These are phyloP conservation scores for Triplophysa yarkandensis DNA, from an alignment of 2,797 vertebrate genomes.

Conservation along the genomic window DNA sequence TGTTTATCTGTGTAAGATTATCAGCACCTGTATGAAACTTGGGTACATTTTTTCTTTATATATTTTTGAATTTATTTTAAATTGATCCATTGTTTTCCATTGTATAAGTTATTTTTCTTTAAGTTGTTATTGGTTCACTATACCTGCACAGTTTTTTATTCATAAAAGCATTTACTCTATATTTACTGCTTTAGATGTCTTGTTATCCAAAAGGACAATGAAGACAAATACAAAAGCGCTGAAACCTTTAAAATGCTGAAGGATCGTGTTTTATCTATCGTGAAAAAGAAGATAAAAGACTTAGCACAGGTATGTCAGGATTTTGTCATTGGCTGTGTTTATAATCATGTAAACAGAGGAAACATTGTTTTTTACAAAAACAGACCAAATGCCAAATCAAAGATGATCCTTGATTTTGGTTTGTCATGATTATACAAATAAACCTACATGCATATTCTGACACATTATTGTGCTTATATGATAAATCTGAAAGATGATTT, in stretches of 20 bases:
- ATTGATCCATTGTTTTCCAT: background rate
- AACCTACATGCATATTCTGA: no score
- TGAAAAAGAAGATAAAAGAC: conserved; percentile 29
- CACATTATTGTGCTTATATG: background rate
- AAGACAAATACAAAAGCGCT: background rate
- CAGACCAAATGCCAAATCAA: background rate
- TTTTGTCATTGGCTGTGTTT: no score
- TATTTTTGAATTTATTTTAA: background rate
- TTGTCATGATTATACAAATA: no score
- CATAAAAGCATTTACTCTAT: background rate
- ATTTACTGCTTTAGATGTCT: conserved; percentile 54
- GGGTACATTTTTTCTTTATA: conserved; percentile 57
- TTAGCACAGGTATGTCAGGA: conserved; percentile 56
- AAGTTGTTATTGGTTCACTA: background rate
- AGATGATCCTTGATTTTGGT: no score
- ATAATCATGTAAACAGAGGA: background rate
- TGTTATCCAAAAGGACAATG: conserved; percentile 18
- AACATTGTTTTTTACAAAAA: no score
- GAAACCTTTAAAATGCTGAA: conserved; percentile 56
- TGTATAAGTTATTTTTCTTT: no score
- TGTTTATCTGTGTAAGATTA: conserved; percentile 56
- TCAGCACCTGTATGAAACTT: conserved; percentile 65
- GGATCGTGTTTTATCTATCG: conserved; percentile 27
- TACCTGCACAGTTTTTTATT: background rate
- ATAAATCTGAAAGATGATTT: background rate